phyloP scores from a whole-genome alignment of 2,797 vertebrate genomes.

The Sarcoramphus papa region DNA sequence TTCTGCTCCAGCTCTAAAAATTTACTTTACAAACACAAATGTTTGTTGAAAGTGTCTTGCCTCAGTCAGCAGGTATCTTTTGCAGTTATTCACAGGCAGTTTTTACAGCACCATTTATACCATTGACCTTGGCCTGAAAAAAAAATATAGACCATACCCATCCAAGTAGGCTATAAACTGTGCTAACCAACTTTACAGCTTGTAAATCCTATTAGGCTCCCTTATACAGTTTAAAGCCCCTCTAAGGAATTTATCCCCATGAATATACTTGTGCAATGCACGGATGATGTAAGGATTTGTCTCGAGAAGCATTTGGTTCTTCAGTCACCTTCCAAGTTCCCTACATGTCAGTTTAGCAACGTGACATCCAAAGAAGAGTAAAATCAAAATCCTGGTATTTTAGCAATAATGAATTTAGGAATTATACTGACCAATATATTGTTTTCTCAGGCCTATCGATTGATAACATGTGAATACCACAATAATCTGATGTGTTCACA shows the following conservation, averaged over 20 bases:
- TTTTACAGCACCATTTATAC: not conserved
- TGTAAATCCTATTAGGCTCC: slow-evolving; percentile 6
- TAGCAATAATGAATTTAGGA: not conserved
- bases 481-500: not conserved
- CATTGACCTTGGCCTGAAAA: not conserved
- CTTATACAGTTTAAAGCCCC: not conserved
- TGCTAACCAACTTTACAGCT: not conserved
- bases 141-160: not conserved
- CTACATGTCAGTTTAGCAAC: not conserved
- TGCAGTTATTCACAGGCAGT: not conserved
- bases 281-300: not conserved
- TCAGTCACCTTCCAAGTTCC: not conserved
- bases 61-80: not conserved
- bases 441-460: not conserved
- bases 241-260: not conserved
- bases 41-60: not conserved
- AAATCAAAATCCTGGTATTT: not conserved
- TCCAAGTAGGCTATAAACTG: not conserved
- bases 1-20: not conserved
- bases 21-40: not conserved
- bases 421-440: not conserved
- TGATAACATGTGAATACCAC: not conserved
- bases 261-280: not conserved
- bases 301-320: not conserved
- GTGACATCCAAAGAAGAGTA: not conserved